A percentile compares a stretch with the other conserved stretches of the same genome.
phyloP scores from a whole-genome alignment of 1,140 invertebrate genomes.

The Magallana gigas region DNA sequence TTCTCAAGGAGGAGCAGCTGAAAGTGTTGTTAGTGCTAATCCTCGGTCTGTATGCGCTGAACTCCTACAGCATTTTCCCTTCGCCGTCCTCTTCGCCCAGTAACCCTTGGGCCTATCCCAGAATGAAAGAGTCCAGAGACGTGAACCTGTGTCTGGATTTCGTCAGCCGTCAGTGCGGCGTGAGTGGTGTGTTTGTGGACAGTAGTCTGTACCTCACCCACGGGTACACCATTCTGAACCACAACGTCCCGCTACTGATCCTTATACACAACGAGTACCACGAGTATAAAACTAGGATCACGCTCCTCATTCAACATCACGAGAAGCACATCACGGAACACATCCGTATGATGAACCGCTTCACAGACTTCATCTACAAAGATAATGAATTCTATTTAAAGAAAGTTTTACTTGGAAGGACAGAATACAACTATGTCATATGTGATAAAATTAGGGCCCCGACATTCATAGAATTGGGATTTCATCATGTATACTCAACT shows the following conservation, averaged over 20 bases:
- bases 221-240: slow-evolving; percentile 68
- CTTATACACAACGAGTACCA: slow-evolving; percentile 73
- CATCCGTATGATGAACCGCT: slow-evolving; percentile 50
- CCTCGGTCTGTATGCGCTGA: not conserved
- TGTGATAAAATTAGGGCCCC: slow-evolving; percentile 26
- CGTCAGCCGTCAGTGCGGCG: slow-evolving; percentile 66
- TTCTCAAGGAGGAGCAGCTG: not conserved
- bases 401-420: slow-evolving; percentile 40
- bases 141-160: slow-evolving; percentile 72
- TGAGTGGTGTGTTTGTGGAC: slow-evolving; percentile 75
- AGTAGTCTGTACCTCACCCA: slow-evolving; percentile 68
- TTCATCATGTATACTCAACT: slow-evolving; percentile 24
- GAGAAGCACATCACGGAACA: slow-evolving; percentile 15
- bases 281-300: slow-evolving; percentile 60
- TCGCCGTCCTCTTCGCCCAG: not conserved
- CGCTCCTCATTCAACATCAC: not conserved
- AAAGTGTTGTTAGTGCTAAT: slow-evolving; percentile 19
- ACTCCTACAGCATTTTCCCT: slow-evolving; percentile 30
- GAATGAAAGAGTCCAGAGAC: slow-evolving; percentile 60
- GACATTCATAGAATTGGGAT: slow-evolving; percentile 17
- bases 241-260: slow-evolving; percentile 71
- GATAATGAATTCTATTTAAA: slow-evolving; percentile 51
- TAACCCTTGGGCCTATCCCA: not conserved
- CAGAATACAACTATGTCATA: slow-evolving; percentile 54
- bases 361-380: slow-evolving; percentile 53